Evolutionary conservation across 2,797 vertebrate genomes (phyloP), one percentile per base, ranked within the genome.

Genomic region (Sebastes flavidus): DNA sequence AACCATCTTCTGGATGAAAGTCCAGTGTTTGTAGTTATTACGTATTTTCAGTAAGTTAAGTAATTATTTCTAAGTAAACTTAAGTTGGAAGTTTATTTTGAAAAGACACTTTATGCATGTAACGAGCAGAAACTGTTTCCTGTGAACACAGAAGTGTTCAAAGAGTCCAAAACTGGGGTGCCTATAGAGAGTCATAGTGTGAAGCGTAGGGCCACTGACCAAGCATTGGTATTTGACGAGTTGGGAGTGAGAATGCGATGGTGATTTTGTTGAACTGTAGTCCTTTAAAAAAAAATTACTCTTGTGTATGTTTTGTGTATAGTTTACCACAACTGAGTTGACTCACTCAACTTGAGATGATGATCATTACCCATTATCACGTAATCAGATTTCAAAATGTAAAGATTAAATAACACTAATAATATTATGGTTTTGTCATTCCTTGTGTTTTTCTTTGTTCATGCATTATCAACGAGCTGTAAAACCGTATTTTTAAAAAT

Each of bases 81-180:
- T 46, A 46, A 0, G 7, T 46, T 46, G 42, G 42, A 46, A 46
- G 42, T 46, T 46, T 46, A 46, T 46, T 46, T 46, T 20, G 42
- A 46, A 46, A 46, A 46, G 16, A 46, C 42, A 18, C 16, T 0
- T 1, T 18, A 46, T 18, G 0, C 42, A 46, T 0, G 0, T 46
- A 46, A 46, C 0, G 0, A 46, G 42, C 42, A 46, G 42, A 46
- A 46, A 46, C 16, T 46, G 7, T 46, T 46, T 46, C 7, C 42
- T 46, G 42, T 46, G 16, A 46, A 20, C 16, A 20, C 42, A 46
- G 14, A 4, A 46, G 16, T 46, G 38, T 46, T 46, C 38, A 46
- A 46, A 46, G 14, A 46, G 38, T 46, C 38, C 6, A 46, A 0
- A 46, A 46, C 38, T 46, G 38, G 0, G 14, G 0, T 46, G 38